A percentile compares a stretch with the other conserved stretches of the same genome.
Evolutionary conservation across 2,797 vertebrate genomes (phyloP).

Genomic region (Bradypodion ventrale): DNA sequence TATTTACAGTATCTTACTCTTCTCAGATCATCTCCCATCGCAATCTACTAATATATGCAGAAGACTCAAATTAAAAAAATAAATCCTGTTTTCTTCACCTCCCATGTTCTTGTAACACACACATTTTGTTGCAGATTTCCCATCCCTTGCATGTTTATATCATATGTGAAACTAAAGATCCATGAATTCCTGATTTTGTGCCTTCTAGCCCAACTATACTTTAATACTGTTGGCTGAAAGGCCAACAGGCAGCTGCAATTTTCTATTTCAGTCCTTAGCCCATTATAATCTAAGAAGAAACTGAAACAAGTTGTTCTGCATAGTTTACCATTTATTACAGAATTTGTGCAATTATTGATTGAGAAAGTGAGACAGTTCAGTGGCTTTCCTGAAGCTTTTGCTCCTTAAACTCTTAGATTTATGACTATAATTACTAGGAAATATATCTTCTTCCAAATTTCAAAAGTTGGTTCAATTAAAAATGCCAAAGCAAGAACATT

Average conservation of each 20-base stretch:
- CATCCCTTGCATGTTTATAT: not conserved
- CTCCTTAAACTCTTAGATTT: not conserved
- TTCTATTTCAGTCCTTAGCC: not conserved
- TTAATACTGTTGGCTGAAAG: not conserved
- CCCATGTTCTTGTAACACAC: not conserved
- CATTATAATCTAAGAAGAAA: not conserved
- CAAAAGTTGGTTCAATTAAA: not conserved
- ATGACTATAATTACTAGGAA: not conserved
- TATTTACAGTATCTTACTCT: too few relatives aligned
- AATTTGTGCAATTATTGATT: constrained; percentile 1
- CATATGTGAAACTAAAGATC: not conserved
- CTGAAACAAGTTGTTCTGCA: not conserved
- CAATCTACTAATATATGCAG: not conserved
- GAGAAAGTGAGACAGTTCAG: not conserved
- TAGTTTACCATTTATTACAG: not conserved
- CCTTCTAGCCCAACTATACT: not conserved
- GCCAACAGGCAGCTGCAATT: not conserved
- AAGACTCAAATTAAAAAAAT: not conserved
- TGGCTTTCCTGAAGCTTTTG: not conserved
- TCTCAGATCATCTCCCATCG: not conserved
- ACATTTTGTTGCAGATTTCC: not conserved
- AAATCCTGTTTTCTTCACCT: not conserved
- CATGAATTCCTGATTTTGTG: not conserved
- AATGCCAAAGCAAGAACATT: not conserved
- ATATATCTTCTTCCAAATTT: not conserved